A percentile compares a stretch with the other conserved stretches of the same genome.
Evolutionary conservation across 2,113 vertebrate genomes (phyloP).

Genomic region (Ptychochromis oligacanthus): DNA sequence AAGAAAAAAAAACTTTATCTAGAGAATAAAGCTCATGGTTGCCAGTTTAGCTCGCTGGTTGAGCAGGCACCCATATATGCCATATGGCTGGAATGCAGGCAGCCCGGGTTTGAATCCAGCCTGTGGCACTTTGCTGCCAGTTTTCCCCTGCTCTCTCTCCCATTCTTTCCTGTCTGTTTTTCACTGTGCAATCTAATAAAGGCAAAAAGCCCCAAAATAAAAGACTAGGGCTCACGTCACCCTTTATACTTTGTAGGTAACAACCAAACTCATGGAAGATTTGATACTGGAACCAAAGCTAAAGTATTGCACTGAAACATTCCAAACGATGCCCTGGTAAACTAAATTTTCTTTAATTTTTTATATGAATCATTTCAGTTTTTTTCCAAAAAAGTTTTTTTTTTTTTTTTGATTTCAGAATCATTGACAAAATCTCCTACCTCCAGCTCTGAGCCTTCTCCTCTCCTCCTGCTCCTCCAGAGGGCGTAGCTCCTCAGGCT

Average conservation of each 20-base stretch:
- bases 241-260: neutral
- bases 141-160: too few relatives aligned
- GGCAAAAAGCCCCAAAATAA: too few relatives aligned
- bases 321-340: neutral
- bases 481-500: slow-evolving; percentile 93
- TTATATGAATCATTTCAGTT: neutral
- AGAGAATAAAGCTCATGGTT: too few relatives aligned
- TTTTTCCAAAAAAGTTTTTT: neutral
- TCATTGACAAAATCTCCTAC: slow-evolving; percentile 14
- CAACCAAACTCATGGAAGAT: neutral
- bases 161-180: too few relatives aligned
- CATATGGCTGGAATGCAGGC: too few relatives aligned
- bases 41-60: too few relatives aligned
- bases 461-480: slow-evolving; percentile 92
- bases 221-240: neutral
- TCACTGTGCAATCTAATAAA: too few relatives aligned
- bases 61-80: too few relatives aligned
- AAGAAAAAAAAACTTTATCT: too few relatives aligned
- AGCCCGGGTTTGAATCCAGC: too few relatives aligned
- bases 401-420: neutral
- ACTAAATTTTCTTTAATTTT: neutral
- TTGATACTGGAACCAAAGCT: neutral
- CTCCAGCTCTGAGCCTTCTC: slow-evolving; percentile 79
- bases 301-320: neutral
- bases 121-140: too few relatives aligned